Evolutionary conservation across 2,113 vertebrate genomes (phyloP).

Genomic region (Calyptommatus sinebrachiatus): DNA sequence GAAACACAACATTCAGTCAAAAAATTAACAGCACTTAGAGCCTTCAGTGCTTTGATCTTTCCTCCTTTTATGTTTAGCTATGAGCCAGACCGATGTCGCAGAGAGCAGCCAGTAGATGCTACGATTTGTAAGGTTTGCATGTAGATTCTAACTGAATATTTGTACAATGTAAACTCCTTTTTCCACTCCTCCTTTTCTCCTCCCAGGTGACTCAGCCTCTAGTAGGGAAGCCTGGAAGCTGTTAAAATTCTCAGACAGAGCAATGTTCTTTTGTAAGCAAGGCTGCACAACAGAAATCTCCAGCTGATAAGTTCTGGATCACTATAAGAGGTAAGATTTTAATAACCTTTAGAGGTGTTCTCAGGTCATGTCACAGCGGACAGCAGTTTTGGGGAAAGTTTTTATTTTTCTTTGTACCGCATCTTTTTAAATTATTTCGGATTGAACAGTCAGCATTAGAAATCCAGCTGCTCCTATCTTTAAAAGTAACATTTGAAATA

Average conservation of each 20-base stretch:
- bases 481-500: background rate
- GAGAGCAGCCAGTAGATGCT: constrained; percentile 54
- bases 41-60: constrained; percentile 5
- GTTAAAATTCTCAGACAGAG: constrained; percentile 55
- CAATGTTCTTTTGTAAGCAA: constrained; percentile 37
- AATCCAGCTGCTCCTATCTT: background rate
- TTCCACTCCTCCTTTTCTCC: constrained; percentile 78
- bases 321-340: constrained; percentile 59
- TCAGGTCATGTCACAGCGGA: background rate
- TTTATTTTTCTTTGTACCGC: background rate
- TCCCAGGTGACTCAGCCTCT: constrained; percentile 74
- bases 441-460: background rate
- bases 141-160: constrained; percentile 69
- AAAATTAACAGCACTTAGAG: no score
- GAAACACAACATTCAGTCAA: no score
- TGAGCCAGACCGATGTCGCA: constrained; percentile 9
- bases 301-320: constrained; percentile 5
- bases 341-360: background rate
- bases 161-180: constrained; percentile 79
- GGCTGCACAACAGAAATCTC: constrained; percentile 22
- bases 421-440: background rate
- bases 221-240: constrained; percentile 56
- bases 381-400: background rate
- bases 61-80: background rate
- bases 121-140: constrained; percentile 21